phyloP scores from a whole-genome alignment of 2,888 invertebrate genomes.

The Cerastis leucographa region DNA sequence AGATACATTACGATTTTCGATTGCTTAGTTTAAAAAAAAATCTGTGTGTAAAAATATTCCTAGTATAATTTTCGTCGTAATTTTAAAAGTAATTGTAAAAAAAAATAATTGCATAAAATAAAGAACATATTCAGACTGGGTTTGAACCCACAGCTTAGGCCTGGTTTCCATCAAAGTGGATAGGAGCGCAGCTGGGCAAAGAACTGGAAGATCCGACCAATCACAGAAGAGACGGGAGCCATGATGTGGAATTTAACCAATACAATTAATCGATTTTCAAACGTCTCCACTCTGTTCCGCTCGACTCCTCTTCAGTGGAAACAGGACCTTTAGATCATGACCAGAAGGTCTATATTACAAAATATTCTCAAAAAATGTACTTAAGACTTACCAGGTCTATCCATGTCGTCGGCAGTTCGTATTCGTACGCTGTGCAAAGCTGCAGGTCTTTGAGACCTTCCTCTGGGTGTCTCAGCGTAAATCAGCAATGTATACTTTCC shows the following conservation, averaged over 20 bases:
- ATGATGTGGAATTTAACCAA: not conserved
- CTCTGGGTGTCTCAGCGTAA: conserved; percentile 95
- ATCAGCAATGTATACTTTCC: conserved; percentile 95
- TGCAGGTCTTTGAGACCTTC: conserved; percentile 93
- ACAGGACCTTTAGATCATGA: not conserved
- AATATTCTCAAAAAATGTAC: not conserved
- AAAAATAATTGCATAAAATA: not conserved
- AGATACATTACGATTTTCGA: no score
- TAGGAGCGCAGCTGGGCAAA: not conserved
- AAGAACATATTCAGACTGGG: not conserved
- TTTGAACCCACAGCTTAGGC: not conserved
- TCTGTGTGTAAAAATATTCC: not conserved
- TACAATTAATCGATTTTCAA: not conserved
- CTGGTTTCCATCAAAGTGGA: not conserved
- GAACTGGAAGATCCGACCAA: not conserved
- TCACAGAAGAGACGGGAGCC: not conserved
- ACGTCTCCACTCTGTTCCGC: not conserved
- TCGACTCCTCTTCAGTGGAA: not conserved
- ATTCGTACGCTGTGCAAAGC: conserved; percentile 92
- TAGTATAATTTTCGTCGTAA: no score
- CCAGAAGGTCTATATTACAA: not conserved
- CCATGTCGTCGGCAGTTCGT: conserved; percentile 80
- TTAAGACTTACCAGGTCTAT: conserved; percentile 80
- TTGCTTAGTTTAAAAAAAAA: not conserved
- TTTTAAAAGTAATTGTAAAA: not conserved